Percentiles rank a stretch among this genome's conserved stretches.
phyloP scores from a whole-genome alignment of 2,113 vertebrate genomes.

The Lophius piscatorius region DNA sequence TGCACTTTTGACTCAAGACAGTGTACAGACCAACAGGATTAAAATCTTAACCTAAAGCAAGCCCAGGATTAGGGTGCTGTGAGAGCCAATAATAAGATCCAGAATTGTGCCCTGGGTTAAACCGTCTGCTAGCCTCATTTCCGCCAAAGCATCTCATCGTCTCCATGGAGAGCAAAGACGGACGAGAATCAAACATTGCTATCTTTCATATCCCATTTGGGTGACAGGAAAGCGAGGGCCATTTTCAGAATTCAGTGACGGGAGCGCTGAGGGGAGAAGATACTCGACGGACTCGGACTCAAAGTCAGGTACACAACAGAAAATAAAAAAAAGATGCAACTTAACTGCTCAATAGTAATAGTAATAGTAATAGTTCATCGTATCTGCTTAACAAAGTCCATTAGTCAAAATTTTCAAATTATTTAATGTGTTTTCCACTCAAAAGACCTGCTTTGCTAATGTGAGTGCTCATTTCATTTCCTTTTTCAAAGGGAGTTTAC shows the following conservation, averaged over 20 bases:
- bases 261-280: constrained; percentile 71
- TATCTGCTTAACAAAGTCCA: no score
- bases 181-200: constrained; percentile 40
- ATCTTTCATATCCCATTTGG: constrained; percentile 44
- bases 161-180: constrained; percentile 4
- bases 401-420: background rate
- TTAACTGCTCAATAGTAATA: background rate
- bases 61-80: constrained; percentile 68
- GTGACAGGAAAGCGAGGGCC: constrained; percentile 73
- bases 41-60: constrained; percentile 77
- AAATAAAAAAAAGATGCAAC: background rate
- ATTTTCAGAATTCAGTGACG: constrained; percentile 73
- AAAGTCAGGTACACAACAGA: constrained; percentile 69
- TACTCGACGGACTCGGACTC: constrained; percentile 78
- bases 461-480: background rate
- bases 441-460: background rate
- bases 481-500: constrained; percentile 68
- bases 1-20: constrained; percentile 38
- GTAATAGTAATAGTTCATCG: no score
- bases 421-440: background rate
- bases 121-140: constrained; percentile 28
- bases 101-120: constrained; percentile 52
- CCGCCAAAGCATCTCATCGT: constrained; percentile 40
- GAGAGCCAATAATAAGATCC: constrained; percentile 70
- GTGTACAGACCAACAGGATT: constrained; percentile 69